Conservation (phyloP, 2,797 vertebrate genomes). For the Esox masquinongy region DNA sequence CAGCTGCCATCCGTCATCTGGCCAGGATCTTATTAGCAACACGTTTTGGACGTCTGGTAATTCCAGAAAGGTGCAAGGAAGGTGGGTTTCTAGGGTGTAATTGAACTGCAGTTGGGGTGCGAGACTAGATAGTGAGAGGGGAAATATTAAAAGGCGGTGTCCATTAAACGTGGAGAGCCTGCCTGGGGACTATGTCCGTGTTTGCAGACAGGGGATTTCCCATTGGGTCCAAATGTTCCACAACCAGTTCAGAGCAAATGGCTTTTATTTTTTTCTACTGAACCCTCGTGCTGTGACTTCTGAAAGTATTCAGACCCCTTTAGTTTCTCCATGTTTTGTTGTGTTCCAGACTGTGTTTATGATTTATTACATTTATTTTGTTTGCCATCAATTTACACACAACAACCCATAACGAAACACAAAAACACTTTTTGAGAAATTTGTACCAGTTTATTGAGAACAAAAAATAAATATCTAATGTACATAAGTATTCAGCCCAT, state of each 20-base stretch:
- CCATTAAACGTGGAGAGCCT: background rate
- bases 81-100: conserved; percentile 26
- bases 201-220: conserved; percentile 31
- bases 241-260: conserved; percentile 19
- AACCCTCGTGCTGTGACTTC: too few species aligned
- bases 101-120: conserved; percentile 35
- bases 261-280: conserved; percentile 11
- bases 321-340: too few species aligned
- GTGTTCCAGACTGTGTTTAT: too few species aligned
- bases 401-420: too few species aligned
- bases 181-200: conserved; percentile 15
- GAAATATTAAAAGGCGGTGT: conserved; percentile 32
- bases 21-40: conserved; percentile 51
- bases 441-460: too few species aligned
- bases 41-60: conserved; percentile 45
- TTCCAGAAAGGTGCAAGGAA: conserved; percentile 45
- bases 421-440: too few species aligned
- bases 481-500: too few species aligned
- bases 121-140: conserved; percentile 6
- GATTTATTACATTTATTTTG: too few species aligned
- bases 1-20: conserved; percentile 56
- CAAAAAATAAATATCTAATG: too few species aligned
- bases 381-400: too few species aligned
- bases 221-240: conserved; percentile 27
- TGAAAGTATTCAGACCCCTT: too few species aligned